phyloP scores from a whole-genome alignment of 2,797 vertebrate genomes.

The Taeniopygia guttata region DNA sequence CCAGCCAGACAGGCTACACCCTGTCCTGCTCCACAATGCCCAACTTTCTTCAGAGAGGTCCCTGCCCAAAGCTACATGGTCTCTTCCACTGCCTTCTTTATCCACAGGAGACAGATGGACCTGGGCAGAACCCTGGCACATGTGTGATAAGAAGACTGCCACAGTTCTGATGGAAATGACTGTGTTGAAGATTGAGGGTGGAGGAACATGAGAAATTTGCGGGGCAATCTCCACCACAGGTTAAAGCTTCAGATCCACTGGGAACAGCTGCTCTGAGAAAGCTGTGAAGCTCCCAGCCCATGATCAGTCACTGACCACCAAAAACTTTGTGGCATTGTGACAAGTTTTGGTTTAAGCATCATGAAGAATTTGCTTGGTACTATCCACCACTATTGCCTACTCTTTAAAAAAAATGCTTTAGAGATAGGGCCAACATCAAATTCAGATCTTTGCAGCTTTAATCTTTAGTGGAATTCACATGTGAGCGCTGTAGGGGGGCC shows the following conservation, averaged over 20 bases:
- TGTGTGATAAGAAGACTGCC: rapidly evolving
- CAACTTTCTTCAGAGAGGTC: neutral
- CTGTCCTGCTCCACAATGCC: neutral
- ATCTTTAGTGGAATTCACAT: constrained; percentile 1
- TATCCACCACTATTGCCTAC: neutral
- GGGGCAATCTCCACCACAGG: neutral
- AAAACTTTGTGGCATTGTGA: neutral
- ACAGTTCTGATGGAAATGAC: neutral
- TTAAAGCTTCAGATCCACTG: neutral
- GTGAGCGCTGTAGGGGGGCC: neutral
- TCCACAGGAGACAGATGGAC: neutral
- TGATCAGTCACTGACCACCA: neutral
- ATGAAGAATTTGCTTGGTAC: neutral
- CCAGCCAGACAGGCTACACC: neutral
- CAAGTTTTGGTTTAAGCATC: neutral
- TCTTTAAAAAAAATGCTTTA: neutral
- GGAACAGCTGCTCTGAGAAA: neutral
- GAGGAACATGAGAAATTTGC: neutral
- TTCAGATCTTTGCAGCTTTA: neutral
- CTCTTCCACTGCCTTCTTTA: neutral
- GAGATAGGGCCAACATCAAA: neutral
- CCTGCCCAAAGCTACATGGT: neutral
- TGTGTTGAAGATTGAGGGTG: neutral
- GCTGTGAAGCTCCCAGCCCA: neutral
- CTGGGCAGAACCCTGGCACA: neutral